Base-by-base conservation (phyloP, 1,140 invertebrate genomes). In the Rhagoletis pomonella region DNA sequence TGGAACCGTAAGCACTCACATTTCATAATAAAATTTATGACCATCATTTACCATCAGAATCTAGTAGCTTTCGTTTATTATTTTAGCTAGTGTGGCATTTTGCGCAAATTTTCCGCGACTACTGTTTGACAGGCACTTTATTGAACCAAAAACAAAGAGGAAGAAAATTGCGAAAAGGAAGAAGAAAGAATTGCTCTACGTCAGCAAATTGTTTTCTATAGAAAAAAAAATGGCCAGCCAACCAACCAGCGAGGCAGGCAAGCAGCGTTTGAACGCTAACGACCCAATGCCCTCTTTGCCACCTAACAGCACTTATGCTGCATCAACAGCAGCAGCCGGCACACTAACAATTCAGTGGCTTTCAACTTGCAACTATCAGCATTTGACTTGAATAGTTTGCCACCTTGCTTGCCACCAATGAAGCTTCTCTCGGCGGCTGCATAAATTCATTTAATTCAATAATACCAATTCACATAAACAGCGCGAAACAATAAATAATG, bases 401-500 rank as follows among this genome's bases (percentile, higher is more conserved):
- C 73, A 81, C 44, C 73, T 81, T 81, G 73, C 73, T 81, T 81
- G 73, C 47, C n/a, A 55, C 47, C 47, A 81, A 10, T 67, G 64
- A 42, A 42, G 69, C 67, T 73, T 88, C 86, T 14, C 17, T 39
- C 67, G 39, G 29, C 44, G 12, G 67, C 17, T 44, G 67, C 67
- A 73, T 73, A 89, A 88, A 86, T 89, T 88, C 90, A 90, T 91
- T 92, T 91, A 91, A 92, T 91, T 91, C 91, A 91, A 91, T 90
- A 88, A 88, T 50, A 85, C 50, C 87, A 88, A 91, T 92, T 92
- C 91, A 92, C 90, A 91, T 92, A 91, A 92, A 92, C 90, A 90
- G 91, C 91, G 92, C 90, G 91, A 92, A 92, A 92, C 91, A 92
- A 92, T 92, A 92, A 92, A 92, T 92, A 92, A 92, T 89, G 90